Base-by-base conservation (phyloP, 35 echinoderm and acorn worm species). In the Acanthaster planci region DNA sequence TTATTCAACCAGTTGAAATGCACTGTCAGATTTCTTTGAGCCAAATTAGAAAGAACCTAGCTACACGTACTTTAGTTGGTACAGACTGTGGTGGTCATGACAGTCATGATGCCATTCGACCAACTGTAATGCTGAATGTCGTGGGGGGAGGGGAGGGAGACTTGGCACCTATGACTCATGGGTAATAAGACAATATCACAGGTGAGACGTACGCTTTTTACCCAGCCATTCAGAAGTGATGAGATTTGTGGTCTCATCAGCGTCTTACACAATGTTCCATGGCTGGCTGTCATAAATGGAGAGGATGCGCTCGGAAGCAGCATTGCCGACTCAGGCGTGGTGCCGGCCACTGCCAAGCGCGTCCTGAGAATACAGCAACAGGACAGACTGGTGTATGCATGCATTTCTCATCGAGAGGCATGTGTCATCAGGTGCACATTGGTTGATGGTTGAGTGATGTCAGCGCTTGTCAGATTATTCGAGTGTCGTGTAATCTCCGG, bases 221-320 rank as follows among this genome's bases (percentile, higher is more conserved):
- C 34, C 64, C 64, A 34, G 10, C 26, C 64, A 26, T 34, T 72
- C 42, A 26, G 64, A 72, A 72, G 34, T 72, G 26, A 72, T 72
- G 64, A 19, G 64, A 72, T 72, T 72, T 72, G 64, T 26, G 64
- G 14, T 72, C 64, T 72, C 64, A 72, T 72, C 64, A 23, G 29
- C 64, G 29, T 72, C 64, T 72, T 72, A 72, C 64, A 72, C 64
- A 72, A 72, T 72, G 64, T 72, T 72, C 12, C 42, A 26, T 72
- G 26, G 26, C 64, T 72, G 2, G 64, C 8, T 72, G 64, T 72
- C 64, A 72, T 47, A 47, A 34, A 27, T 8, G 10, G n/a, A n/a
- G n/a, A n/a, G n/a, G n/a, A n/a, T n/a, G n/a, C n/a, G n/a, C n/a
- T n/a, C n/a, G n/a, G n/a, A n/a, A n/a, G n/a, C n/a, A n/a, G n/a